Percentiles rank a stretch among this genome's conserved stretches.
Conservation (phyloP, 2,888 invertebrate species). For the Mythimna pallens region DNA sequence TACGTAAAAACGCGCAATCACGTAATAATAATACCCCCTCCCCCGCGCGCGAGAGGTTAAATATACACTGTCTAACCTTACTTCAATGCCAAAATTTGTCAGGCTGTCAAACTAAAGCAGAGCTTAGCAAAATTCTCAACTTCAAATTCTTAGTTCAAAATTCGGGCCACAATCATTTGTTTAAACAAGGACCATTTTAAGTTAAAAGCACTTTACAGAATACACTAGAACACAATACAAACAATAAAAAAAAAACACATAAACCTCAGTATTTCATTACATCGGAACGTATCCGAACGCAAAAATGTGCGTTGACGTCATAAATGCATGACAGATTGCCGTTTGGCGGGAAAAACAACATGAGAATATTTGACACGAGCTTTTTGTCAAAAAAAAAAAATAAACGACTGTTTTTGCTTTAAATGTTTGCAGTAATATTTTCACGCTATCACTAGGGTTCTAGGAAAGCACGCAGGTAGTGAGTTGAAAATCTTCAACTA, state of each 20-base stretch:
- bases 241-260: constrained; percentile 12
- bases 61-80: too few relatives aligned
- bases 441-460: neutral
- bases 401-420: constrained; percentile 20
- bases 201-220: neutral
- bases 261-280: constrained; percentile 43
- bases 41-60: too few relatives aligned
- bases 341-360: constrained; percentile 47
- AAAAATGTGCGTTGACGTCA: too few relatives aligned
- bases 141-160: too few relatives aligned
- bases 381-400: constrained; percentile 31
- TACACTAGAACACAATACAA: neutral
- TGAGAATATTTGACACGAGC: constrained; percentile 33
- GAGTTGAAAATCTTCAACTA: too few relatives aligned
- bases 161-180: neutral
- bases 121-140: too few relatives aligned
- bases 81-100: too few relatives aligned
- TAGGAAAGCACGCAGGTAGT: too few relatives aligned
- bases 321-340: constrained; percentile 64
- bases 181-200: neutral
- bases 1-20: too few relatives aligned
- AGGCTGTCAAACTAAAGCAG: too few relatives aligned
- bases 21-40: too few relatives aligned
- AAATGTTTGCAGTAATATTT: neutral
- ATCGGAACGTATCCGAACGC: constrained; percentile 55